Conservation (phyloP, 2,113 vertebrate species). For the Hirundichthys speculiger region DNA sequence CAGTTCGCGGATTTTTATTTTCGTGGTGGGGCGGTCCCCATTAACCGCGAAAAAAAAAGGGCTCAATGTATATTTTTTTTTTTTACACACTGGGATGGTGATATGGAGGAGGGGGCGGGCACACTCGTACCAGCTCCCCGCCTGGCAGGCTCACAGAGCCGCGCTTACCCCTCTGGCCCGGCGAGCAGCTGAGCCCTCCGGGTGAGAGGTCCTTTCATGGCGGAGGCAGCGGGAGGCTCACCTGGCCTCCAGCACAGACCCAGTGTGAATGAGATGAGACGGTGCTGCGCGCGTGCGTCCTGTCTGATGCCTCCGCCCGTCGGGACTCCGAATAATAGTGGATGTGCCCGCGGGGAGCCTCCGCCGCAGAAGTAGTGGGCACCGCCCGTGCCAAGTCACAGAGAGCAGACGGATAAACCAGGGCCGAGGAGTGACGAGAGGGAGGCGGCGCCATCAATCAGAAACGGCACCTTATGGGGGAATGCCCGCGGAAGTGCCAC, state of each 20-base stretch:
- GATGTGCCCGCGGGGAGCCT: conserved; percentile 76
- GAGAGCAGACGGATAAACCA: conserved; percentile 77
- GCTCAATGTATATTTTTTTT: too few relatives aligned
- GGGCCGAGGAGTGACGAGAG: conserved; percentile 58
- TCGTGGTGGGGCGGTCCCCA: too few relatives aligned
- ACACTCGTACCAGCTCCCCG: conserved; percentile 57
- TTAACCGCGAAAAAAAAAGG: too few relatives aligned
- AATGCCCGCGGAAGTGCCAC: conserved; percentile 74
- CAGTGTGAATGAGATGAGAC: conserved; percentile 70
- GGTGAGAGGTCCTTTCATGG: conserved; percentile 72
- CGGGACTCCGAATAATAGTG: conserved; percentile 73
- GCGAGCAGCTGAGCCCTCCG: conserved; percentile 77
- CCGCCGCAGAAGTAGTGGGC: conserved; percentile 68
- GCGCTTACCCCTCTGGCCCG: conserved; percentile 73
- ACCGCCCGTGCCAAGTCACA: conserved; percentile 77
- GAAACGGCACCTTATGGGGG: conserved; percentile 73
- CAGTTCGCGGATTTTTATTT: too few relatives aligned
- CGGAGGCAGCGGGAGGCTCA: conserved; percentile 70
- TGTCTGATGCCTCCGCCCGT: conserved; percentile 70
- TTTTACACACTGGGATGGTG: too few relatives aligned
- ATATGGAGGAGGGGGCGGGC: conserved; percentile 43
- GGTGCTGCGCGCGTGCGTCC: conserved; percentile 41
- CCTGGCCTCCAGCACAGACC: conserved; percentile 71
- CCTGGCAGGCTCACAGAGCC: conserved; percentile 73
- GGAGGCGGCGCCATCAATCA: conserved; percentile 77